Evolutionary conservation across 2,113 vertebrate genomes (phyloP).

Genomic region (Solea solea): DNA sequence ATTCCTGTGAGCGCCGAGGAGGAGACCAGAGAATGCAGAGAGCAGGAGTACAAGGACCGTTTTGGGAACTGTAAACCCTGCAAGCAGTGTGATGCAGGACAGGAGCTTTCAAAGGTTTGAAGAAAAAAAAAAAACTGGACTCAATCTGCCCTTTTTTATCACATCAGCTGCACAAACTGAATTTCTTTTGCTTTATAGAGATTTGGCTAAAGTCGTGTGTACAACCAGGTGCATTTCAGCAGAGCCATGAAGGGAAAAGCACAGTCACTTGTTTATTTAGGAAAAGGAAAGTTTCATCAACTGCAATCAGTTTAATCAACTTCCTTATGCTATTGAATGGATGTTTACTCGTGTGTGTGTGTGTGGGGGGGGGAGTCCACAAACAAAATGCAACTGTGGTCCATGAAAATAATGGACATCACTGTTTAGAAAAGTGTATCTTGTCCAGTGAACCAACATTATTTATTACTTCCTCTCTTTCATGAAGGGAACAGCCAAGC

Average conservation of each 20-base stretch:
- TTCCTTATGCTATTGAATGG: conserved; percentile 26
- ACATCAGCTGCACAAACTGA: neutral
- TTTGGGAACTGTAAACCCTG: conserved; percentile 89
- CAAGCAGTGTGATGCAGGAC: conserved; percentile 94
- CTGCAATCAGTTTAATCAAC: conserved; percentile 25
- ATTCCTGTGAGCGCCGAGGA: conserved; percentile 86
- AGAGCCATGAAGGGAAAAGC: conserved; percentile 12
- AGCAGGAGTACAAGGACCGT: conserved; percentile 91
- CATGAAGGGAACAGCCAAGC: conserved; percentile 63
- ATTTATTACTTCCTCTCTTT: conserved; percentile 83
- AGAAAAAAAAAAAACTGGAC: no score
- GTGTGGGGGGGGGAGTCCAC: neutral
- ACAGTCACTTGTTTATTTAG: conserved; percentile 21
- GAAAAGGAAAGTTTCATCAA: conserved; percentile 35
- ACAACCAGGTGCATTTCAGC: neutral
- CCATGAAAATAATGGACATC: conserved; percentile 50
- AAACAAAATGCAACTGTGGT: conserved; percentile 12
- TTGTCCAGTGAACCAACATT: conserved; percentile 55
- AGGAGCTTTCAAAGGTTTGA: conserved; percentile 94
- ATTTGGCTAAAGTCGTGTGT: neutral
- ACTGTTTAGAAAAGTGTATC: conserved; percentile 59
- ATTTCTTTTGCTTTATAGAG: neutral
- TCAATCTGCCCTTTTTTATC: neutral
- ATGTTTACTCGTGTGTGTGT: neutral
- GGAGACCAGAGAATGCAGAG: conserved; percentile 90